Base-by-base conservation (phyloP, 2,113 vertebrate species). In the Potamarius usumacintae region DNA sequence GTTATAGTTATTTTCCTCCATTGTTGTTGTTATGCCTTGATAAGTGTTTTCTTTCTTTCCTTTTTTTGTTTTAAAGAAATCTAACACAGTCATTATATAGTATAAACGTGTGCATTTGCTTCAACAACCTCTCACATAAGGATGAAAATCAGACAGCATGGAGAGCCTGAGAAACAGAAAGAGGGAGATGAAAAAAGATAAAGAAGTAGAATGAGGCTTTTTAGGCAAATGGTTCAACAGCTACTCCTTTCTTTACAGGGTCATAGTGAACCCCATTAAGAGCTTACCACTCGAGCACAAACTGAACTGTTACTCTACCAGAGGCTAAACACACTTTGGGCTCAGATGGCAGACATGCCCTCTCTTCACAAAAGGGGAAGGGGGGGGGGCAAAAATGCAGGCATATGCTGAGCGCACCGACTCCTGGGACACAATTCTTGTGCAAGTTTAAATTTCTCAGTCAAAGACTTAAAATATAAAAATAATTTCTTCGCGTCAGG, bases 221-320 rank as follows among this genome's bases (percentile, higher is more conserved):
- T 27, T 84, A 78, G 60, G 27, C 82, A 80, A 62, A 87, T 91
- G 89, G 86, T 85, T n/a, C 77, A 81, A 85, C 86, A 90, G 90
- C 90, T 91, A 90, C 89, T 89, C 84, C 89, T 76, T 90, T 93
- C 90, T 91, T 92, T 87, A 92, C 87, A 83, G 55, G 89, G 84
- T 82, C 88, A 90, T 57, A 91, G 91, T 90, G 89, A 90, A 92
- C 88, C 88, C 89, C 90, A 92, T 90, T 88, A 93, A 90, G 86
- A 82, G 90, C 90, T 89, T 90, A 89, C 62, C 88, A 53, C 89
- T 83, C 53, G 80, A 87, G 79, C 89, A 55, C 34, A 85, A 89
- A 88, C 93, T 92, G n/a, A 86, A 60, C 52, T 69, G 87, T 86
- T 88, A 88, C 88, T 72, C 89, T 88, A 90, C 85, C 82, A 63